Percentiles rank a stretch among this genome's conserved stretches.
Conservation (phyloP, 2,888 invertebrate genomes). For the Microctonus aethiopoides region DNA sequence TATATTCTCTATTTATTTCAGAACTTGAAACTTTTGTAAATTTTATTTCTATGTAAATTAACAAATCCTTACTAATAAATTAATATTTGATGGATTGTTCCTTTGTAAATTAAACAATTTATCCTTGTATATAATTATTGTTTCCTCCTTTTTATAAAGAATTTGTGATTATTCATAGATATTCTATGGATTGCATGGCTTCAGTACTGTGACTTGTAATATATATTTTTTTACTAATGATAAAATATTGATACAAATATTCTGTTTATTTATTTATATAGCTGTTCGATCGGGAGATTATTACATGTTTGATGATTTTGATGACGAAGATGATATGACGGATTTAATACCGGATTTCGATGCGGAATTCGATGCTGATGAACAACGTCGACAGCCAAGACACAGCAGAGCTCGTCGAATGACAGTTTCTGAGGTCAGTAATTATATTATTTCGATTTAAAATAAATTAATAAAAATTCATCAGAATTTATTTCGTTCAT, state of each 20-base stretch:
- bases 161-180: not conserved
- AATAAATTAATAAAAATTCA: not conserved
- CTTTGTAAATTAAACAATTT: slow-evolving; percentile 31
- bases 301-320: slow-evolving; percentile 98
- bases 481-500: not conserved
- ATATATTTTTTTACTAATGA: not conserved
- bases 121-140: slow-evolving; percentile 19
- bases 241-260: not conserved
- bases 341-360: slow-evolving; percentile 74
- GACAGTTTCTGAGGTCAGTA: slow-evolving; percentile 65
- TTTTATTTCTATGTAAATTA: not conserved
- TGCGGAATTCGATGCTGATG: slow-evolving; percentile 71
- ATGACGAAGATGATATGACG: slow-evolving; percentile 75
- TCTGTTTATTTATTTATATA: slow-evolving; percentile 65
- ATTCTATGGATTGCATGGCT: slow-evolving; percentile 38
- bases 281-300: slow-evolving; percentile 98
- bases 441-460: no score
- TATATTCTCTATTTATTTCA: not conserved
- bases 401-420: slow-evolving; percentile 64
- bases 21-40: not conserved
- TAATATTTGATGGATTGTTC: not conserved
- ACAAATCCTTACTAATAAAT: not conserved
- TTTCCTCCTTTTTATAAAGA: slow-evolving; percentile 1
- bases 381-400: slow-evolving; percentile 60
- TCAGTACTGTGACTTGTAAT: slow-evolving; percentile 17